Percentiles rank a stretch among this genome's conserved stretches.
These are phyloP conservation scores for Gymnocephalus cernua DNA, from an alignment of 2,113 vertebrate genomes.

Conservation along the genomic window DNA sequence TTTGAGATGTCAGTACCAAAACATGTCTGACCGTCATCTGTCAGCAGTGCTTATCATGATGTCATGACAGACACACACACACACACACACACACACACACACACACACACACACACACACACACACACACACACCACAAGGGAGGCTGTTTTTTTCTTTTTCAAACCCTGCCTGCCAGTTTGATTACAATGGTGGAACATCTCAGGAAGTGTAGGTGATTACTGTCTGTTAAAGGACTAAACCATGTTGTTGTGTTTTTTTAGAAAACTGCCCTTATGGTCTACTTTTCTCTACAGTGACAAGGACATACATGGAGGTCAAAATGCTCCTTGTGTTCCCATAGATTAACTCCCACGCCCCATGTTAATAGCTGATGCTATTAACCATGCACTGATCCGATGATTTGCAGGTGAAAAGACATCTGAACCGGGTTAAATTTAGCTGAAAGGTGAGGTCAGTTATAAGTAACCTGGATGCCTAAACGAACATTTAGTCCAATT, in stretches of 20 bases:
- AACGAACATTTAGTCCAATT: background rate
- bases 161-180: background rate
- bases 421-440: background rate
- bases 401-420: background rate
- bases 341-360: background rate
- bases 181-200: background rate
- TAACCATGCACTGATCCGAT: background rate
- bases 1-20: constrained; percentile 43
- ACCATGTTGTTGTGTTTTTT: no score
- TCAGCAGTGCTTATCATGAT: constrained; percentile 64
- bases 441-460: no score
- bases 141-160: constrained; percentile 18
- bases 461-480: background rate
- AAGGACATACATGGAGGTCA: no score
- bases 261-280: no score
- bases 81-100: constrained; percentile 7
- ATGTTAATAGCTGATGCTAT: background rate
- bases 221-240: background rate
- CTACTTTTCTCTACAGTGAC: background rate
- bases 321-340: no score
- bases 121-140: constrained; percentile 13
- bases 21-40: constrained; percentile 74
- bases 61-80: constrained; percentile 51
- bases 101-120: constrained; percentile 33
- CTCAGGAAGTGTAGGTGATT: no score